A percentile compares a stretch with the other conserved stretches of the same genome.
phyloP scores from a whole-genome alignment of 2,113 vertebrate species.

The Salvator merianae region DNA sequence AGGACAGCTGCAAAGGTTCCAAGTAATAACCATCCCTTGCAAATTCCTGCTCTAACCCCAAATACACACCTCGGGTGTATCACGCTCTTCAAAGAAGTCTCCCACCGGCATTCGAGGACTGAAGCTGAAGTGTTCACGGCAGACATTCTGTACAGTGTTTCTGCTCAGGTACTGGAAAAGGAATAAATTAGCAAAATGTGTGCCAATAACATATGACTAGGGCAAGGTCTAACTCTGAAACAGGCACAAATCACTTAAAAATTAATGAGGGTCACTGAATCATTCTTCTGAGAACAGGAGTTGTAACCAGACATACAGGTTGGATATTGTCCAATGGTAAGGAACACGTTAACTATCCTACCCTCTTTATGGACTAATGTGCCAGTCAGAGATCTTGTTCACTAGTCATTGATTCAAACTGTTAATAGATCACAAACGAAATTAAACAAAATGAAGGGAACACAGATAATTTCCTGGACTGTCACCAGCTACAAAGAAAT shows the following conservation, averaged over 20 bases:
- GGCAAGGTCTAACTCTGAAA: background rate
- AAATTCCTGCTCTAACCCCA: background rate
- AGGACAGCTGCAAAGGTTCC: background rate
- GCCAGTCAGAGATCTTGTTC: background rate
- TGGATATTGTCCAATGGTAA: background rate
- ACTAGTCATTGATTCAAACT: background rate
- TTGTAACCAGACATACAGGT: background rate
- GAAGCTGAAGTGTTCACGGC: constrained; percentile 96
- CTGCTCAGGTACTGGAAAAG: constrained; percentile 86
- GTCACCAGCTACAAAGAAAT: too few species aligned
- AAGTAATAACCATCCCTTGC: background rate
- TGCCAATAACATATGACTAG: background rate
- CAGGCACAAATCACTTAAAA: background rate
- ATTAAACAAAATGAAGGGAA: too few species aligned
- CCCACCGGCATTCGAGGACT: constrained; percentile 97
- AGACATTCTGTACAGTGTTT: constrained; percentile 84
- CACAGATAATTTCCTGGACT: too few species aligned
- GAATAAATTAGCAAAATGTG: background rate
- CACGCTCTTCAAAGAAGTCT: constrained; percentile 94
- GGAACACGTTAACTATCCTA: background rate
- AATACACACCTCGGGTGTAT: constrained; percentile 85
- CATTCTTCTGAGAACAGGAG: background rate
- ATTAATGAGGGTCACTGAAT: background rate
- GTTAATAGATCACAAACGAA: background rate
- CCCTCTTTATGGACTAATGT: background rate